A percentile compares a stretch with the other conserved stretches of the same genome.
Conservation (phyloP, 2,797 vertebrate species). For the Danio albolineatus region DNA sequence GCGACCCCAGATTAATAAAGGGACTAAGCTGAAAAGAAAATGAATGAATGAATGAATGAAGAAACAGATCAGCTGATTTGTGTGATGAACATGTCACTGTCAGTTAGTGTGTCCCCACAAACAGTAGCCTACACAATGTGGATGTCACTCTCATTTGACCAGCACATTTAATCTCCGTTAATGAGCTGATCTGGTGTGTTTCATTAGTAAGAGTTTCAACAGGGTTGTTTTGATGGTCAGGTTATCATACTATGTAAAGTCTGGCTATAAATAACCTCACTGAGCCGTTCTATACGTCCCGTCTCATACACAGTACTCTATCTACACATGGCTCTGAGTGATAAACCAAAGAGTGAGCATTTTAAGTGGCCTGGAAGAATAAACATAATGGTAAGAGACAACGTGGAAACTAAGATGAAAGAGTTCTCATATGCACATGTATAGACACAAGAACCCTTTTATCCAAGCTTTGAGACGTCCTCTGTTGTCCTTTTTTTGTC, state of each 20-base stretch:
- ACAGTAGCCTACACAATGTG: neutral
- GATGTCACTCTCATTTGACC: neutral
- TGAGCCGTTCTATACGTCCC: neutral
- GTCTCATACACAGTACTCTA: neutral
- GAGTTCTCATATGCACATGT: neutral
- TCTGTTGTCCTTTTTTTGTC: neutral
- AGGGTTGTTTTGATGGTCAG: neutral
- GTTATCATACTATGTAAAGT: neutral
- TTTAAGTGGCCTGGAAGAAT: neutral
- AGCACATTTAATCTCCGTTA: neutral
- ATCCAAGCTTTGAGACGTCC: neutral
- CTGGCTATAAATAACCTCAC: constrained; percentile 3
- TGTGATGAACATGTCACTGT: neutral
- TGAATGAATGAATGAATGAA: too few relatives aligned
- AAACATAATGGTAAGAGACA: neutral
- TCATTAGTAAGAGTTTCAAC: neutral
- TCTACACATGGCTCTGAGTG: neutral
- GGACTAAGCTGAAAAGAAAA: too few relatives aligned
- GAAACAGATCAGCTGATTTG: neutral
- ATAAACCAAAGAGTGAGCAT: neutral
- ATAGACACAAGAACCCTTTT: neutral
- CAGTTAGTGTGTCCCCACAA: neutral
- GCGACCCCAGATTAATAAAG: too few relatives aligned
- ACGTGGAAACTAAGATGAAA: neutral
- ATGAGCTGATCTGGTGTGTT: neutral